These are phyloP conservation scores for Marisa cornuarietis DNA, from an alignment of 1,140 invertebrate species.

Conservation along the genomic window DNA sequence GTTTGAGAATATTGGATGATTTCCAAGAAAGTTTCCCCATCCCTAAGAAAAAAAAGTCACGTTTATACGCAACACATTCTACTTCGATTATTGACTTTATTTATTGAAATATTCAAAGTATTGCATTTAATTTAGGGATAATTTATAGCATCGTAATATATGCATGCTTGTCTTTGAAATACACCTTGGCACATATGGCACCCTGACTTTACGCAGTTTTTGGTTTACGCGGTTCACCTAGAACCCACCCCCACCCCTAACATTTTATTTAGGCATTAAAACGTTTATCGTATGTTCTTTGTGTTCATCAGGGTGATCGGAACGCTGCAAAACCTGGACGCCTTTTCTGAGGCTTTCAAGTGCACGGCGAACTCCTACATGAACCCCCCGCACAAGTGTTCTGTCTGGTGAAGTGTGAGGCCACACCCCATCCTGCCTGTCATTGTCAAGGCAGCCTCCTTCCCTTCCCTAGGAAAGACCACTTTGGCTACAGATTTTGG, in stretches of 20 bases:
- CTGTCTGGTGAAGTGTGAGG: constrained; percentile 50
- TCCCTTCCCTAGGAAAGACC: not conserved
- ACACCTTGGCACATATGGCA: too few species aligned
- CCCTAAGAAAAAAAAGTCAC: too few species aligned
- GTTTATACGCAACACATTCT: too few species aligned
- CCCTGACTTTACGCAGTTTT: not conserved
- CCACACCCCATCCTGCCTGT: not conserved
- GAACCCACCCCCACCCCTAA: too few species aligned
- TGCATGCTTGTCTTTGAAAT: not conserved
- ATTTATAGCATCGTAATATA: not conserved
- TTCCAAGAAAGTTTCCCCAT: too few species aligned
- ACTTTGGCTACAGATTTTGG: not conserved
- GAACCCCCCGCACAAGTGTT: constrained; percentile 61
- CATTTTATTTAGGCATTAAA: too few species aligned
- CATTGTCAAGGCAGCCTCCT: not conserved
- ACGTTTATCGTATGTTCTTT: not conserved
- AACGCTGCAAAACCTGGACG: constrained; percentile 52
- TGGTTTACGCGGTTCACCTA: not conserved
- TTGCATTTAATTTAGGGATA: not conserved
- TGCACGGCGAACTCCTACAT: constrained; percentile 61
- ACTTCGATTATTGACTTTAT: too few species aligned
- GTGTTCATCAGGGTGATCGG: constrained; percentile 55
- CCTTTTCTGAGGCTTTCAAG: constrained; percentile 64
- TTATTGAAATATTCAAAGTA: not conserved
- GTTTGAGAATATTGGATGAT: too few species aligned